phyloP scores from a whole-genome alignment of 2,797 vertebrate species.

The Crocidura indochinensis region DNA sequence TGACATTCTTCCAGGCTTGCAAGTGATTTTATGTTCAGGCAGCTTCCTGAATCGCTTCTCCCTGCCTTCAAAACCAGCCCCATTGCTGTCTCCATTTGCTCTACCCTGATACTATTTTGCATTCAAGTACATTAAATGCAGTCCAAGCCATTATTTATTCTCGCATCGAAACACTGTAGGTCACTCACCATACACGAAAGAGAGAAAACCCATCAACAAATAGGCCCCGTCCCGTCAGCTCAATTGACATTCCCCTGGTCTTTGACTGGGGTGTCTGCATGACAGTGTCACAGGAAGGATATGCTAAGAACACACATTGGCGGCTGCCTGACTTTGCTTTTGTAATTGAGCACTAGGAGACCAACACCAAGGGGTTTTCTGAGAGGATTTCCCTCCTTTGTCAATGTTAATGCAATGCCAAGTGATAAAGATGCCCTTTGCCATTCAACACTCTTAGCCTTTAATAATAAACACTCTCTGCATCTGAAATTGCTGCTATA shows the following conservation, averaged over 20 bases:
- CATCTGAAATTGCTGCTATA: constrained; percentile 90
- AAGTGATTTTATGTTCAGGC: constrained; percentile 31
- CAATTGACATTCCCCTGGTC: constrained; percentile 84
- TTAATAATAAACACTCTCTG: constrained; percentile 91
- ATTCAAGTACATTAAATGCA: constrained; percentile 77
- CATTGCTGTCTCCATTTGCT: constrained; percentile 52
- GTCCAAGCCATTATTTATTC: constrained; percentile 83
- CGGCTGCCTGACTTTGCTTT: constrained; percentile 41
- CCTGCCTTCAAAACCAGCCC: constrained; percentile 24
- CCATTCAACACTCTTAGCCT: constrained; percentile 88
- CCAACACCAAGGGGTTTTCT: constrained; percentile 83
- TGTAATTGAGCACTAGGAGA: constrained; percentile 62
- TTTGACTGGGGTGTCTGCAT: constrained; percentile 77
- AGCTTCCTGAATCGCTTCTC: constrained; percentile 7
- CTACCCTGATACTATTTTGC: constrained; percentile 72
- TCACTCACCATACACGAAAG: constrained; percentile 76
- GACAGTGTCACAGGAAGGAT: constrained; percentile 39
- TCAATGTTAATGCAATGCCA: constrained; percentile 89
- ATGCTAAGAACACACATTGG: constrained; percentile 70
- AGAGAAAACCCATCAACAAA: constrained; percentile 81
- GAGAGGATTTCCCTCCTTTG: constrained; percentile 85
- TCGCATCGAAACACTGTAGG: constrained; percentile 74
- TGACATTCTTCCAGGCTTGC: constrained; percentile 29
- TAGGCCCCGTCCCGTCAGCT: constrained; percentile 75
- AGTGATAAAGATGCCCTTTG: constrained; percentile 90